Evolutionary conservation across 2,113 vertebrate species (phyloP).

Genomic region (Melanerpes aurifrons): DNA sequence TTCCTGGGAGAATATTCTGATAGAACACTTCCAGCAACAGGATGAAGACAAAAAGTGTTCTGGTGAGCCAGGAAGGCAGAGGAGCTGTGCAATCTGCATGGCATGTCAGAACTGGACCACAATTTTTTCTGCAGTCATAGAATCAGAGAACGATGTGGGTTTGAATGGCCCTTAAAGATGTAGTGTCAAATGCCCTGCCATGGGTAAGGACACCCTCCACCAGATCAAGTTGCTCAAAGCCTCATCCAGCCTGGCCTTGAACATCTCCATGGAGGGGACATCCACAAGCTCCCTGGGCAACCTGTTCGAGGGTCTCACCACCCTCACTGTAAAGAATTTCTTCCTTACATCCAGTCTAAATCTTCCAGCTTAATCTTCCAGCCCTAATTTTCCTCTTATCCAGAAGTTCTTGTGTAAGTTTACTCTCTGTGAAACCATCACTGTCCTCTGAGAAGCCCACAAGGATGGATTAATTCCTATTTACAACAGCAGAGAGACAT

Average conservation of each 20-base stretch:
- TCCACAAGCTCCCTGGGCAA: no score
- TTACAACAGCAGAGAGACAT: neutral
- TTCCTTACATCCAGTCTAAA: no score
- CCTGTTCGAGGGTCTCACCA: no score
- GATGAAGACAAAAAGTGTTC: neutral
- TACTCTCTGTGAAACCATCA: neutral
- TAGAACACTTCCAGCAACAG: neutral
- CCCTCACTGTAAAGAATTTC: no score
- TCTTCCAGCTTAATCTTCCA: no score
- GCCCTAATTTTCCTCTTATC: neutral
- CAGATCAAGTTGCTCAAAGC: no score
- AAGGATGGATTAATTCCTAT: neutral
- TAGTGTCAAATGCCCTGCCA: no score
- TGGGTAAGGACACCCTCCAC: no score
- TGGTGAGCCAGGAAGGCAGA: neutral
- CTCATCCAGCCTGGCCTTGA: no score
- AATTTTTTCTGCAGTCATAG: neutral
- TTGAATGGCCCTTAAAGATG: no score
- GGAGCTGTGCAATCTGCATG: neutral
- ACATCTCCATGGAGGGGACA: no score
- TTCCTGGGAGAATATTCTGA: neutral
- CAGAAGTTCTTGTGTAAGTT: neutral
- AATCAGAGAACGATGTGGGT: no score
- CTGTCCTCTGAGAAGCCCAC: neutral
- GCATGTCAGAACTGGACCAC: accelerated